A percentile compares a stretch with the other conserved stretches of the same genome.
Conservation (phyloP, 2,113 vertebrate species). For the Gobio gobio region DNA sequence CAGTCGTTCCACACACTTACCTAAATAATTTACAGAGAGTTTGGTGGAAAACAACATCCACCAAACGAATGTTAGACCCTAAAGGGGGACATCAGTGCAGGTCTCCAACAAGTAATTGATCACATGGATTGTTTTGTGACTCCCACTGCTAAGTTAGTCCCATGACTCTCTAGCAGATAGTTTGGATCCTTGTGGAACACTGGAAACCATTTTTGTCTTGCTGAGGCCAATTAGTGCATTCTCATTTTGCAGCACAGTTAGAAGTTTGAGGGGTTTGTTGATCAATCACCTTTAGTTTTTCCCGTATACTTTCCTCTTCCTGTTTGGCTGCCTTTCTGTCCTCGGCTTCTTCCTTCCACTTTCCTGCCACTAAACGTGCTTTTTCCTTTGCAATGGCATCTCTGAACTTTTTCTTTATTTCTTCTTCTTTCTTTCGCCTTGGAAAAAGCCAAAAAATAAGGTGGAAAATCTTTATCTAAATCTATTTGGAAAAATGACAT, state of each 20-base stretch:
- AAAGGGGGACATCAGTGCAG: constrained; percentile 17
- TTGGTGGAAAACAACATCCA: constrained; percentile 5
- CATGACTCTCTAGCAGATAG: background rate
- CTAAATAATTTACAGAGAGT: constrained; percentile 23
- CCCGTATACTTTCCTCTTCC: constrained; percentile 79
- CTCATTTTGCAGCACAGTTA: background rate
- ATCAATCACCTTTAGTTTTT: constrained; percentile 78
- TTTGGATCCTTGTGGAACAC: background rate
- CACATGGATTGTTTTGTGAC: constrained; percentile 19
- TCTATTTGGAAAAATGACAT: background rate
- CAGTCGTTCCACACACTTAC: background rate
- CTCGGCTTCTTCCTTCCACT: constrained; percentile 84
- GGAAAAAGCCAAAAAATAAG: background rate
- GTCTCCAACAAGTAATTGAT: constrained; percentile 2
- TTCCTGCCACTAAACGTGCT: constrained; percentile 82
- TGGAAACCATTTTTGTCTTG: background rate
- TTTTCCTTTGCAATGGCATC: constrained; percentile 85
- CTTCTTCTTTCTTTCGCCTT: constrained; percentile 83
- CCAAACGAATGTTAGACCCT: constrained; percentile 3
- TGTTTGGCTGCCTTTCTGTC: constrained; percentile 81
- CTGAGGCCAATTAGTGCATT: background rate
- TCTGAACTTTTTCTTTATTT: constrained; percentile 83
- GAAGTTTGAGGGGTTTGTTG: constrained; percentile 14
- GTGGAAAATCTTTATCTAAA: background rate
- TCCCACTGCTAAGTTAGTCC: background rate